A percentile compares a stretch with the other conserved stretches of the same genome.
Evolutionary conservation across 2,113 vertebrate species (phyloP).

Genomic region (Gymnobelideus leadbeateri): DNA sequence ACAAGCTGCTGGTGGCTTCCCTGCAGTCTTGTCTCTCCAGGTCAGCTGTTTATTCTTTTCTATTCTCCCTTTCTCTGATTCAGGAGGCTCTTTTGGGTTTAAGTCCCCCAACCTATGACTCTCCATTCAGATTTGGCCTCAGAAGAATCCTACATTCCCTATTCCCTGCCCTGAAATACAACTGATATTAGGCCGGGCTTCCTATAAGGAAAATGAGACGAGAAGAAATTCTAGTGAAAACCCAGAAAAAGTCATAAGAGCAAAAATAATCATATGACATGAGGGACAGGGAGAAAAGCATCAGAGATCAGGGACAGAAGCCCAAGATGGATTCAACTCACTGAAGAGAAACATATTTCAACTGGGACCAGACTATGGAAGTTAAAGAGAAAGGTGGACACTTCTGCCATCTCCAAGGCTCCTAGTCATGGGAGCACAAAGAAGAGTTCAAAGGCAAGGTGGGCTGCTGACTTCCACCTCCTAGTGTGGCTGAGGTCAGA

Average conservation of each 20-base stretch:
- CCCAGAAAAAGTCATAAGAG: not conserved
- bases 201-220: not conserved
- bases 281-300: not conserved
- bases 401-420: slow-evolving; percentile 70
- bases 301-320: not conserved
- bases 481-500: slow-evolving; percentile 85
- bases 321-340: not conserved
- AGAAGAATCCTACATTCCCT: not conserved
- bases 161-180: not conserved
- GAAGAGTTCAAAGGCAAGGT: slow-evolving; percentile 89
- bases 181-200: not conserved
- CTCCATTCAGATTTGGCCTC: not conserved
- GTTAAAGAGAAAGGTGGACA: slow-evolving; percentile 15
- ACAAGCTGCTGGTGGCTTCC: not conserved
- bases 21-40: not conserved
- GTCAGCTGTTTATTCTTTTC: not conserved
- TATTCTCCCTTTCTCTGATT: not conserved
- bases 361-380: not conserved
- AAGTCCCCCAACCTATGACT: not conserved
- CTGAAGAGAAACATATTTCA: not conserved
- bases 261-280: not conserved
- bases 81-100: not conserved
- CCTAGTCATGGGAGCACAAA: slow-evolving; percentile 70
- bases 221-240: not conserved
- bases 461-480: slow-evolving; percentile 87